A percentile compares a stretch with the other conserved stretches of the same genome.
Evolutionary conservation across 2,797 vertebrate species (phyloP).

Genomic region (Tokudaia muenninki): DNA sequence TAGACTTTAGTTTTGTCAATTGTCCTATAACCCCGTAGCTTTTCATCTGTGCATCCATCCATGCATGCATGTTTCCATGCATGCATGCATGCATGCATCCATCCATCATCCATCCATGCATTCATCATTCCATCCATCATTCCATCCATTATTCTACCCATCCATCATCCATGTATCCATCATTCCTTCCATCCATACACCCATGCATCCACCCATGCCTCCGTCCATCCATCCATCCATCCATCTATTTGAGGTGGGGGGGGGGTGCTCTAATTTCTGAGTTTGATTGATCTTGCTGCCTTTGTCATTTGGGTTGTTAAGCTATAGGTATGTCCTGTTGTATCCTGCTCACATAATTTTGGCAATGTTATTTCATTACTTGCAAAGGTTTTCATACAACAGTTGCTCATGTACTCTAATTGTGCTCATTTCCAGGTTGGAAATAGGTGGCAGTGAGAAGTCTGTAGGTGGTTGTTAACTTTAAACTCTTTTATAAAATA

Average conservation of each 20-base stretch:
- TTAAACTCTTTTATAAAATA: neutral
- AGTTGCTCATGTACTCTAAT: neutral
- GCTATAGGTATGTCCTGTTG: fast-evolving
- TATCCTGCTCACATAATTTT: neutral
- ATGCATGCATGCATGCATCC: neutral
- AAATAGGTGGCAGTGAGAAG: neutral
- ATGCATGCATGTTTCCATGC: neutral
- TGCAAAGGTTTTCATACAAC: neutral
- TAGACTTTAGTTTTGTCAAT: neutral
- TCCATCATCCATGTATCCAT: neutral
- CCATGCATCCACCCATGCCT: neutral
- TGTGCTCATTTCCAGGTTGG: neutral
- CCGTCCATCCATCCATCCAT: neutral
- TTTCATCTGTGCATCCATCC: neutral
- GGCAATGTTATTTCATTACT: neutral
- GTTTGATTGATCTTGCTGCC: neutral
- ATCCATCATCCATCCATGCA: neutral
- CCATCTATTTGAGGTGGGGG: neutral
- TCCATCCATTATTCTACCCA: neutral
- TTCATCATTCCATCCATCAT: neutral
- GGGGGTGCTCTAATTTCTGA: neutral
- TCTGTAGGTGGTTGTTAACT: neutral
- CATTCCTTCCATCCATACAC: neutral
- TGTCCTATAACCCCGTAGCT: neutral
- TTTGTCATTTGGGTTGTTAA: neutral